Conservation (phyloP, 64 coral and sea anemone species). For the Trachythela sp. region DNA sequence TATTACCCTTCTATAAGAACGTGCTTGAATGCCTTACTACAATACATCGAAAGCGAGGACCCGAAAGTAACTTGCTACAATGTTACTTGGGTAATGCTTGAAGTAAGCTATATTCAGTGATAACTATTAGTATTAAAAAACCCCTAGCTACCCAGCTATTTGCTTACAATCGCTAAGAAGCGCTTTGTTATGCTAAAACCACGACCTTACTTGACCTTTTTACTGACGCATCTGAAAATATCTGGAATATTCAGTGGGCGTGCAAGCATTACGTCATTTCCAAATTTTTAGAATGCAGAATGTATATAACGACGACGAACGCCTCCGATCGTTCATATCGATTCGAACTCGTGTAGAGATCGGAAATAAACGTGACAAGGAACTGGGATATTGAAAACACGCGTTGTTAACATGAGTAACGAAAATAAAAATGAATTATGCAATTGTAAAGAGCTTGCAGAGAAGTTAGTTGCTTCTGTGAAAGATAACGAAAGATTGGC, state of each 20-base stretch:
- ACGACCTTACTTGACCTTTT: no score
- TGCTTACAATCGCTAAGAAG: no score
- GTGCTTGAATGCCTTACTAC: no score
- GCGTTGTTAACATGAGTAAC: neutral
- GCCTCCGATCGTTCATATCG: neutral
- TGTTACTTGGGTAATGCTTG: neutral
- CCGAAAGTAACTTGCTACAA: neutral
- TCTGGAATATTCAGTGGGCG: no score
- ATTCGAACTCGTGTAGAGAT: neutral
- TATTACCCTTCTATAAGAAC: no score
- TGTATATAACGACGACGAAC: neutral
- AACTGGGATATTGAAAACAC: neutral
- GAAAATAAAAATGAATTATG: conserved; percentile 33
- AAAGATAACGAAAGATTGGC: conserved; percentile 35
- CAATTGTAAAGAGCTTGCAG: conserved; percentile 30
- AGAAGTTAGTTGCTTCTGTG: conserved; percentile 4
- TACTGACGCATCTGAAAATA: no score
- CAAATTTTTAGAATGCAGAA: neutral
- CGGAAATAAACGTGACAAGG: neutral
- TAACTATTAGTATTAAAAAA: no score
- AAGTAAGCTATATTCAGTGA: no score
- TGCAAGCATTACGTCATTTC: no score
- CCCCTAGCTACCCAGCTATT: no score
- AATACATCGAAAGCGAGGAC: neutral
- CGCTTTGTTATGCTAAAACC: no score